phyloP scores from a whole-genome alignment of 2,113 vertebrate species.

The Crotalus tigris region DNA sequence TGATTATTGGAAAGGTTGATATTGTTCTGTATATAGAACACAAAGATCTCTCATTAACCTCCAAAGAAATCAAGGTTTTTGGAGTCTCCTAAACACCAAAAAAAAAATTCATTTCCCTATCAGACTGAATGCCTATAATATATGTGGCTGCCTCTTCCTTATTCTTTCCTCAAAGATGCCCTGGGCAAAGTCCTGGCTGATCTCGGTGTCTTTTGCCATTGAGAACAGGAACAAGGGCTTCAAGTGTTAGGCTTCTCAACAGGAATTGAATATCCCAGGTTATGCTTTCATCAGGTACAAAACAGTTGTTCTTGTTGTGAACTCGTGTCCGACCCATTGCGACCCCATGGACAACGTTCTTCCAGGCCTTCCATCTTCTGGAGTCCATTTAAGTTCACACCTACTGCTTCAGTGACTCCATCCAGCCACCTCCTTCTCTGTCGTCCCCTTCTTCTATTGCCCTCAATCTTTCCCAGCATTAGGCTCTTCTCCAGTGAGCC shows the following conservation, averaged over 20 bases:
- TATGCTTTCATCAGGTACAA: neutral
- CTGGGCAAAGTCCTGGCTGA: neutral
- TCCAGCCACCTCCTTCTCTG: too few relatives aligned
- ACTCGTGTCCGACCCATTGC: too few relatives aligned
- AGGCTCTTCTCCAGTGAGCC: too few relatives aligned
- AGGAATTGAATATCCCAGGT: neutral
- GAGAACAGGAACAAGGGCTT: neutral
- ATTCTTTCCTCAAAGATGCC: neutral
- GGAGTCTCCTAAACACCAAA: neutral
- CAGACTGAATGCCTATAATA: neutral
- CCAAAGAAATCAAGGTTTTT: neutral
- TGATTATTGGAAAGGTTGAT: neutral
- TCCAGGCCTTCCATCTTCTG: too few relatives aligned
- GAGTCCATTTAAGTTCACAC: too few relatives aligned
- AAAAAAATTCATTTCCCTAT: neutral
- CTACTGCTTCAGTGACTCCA: too few relatives aligned
- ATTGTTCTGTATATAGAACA: neutral
- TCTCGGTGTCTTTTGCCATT: neutral
- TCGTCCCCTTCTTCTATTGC: too few relatives aligned
- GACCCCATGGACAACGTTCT: too few relatives aligned
- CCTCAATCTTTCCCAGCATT: too few relatives aligned
- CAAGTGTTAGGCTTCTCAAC: neutral
- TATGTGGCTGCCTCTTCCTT: neutral
- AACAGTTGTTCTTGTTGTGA: too few relatives aligned
- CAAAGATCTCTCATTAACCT: neutral